A percentile compares a stretch with the other conserved stretches of the same genome.
These are phyloP conservation scores for Heteronetta atricapilla DNA, from an alignment of 2,113 vertebrate species.

Conservation along the genomic window DNA sequence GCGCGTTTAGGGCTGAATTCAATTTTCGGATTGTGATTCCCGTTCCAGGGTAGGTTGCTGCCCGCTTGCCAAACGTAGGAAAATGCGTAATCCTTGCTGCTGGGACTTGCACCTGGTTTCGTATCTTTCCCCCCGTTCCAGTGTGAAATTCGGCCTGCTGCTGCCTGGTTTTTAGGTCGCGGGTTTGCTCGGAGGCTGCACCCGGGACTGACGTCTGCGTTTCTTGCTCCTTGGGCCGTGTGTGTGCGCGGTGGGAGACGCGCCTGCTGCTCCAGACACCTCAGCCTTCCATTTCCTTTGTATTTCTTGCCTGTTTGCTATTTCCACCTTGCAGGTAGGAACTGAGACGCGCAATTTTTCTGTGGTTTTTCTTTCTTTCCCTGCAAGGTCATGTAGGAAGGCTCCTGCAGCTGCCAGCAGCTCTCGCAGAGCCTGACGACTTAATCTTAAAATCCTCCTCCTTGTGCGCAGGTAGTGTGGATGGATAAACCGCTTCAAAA, in stretches of 20 bases:
- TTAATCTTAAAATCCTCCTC: not conserved
- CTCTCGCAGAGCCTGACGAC: not conserved
- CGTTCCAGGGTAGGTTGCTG: not conserved
- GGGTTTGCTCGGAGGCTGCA: not conserved
- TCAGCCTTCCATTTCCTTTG: not conserved
- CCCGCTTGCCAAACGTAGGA: not conserved
- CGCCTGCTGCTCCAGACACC: not conserved
- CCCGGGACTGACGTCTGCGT: too few species aligned
- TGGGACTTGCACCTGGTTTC: not conserved
- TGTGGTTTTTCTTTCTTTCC: not conserved
- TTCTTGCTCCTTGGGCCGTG: not conserved
- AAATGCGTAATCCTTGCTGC: not conserved
- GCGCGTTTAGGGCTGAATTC: not conserved
- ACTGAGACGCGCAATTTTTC: not conserved
- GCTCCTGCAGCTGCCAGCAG: not conserved
- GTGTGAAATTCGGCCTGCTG: not conserved
- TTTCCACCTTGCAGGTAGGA: not conserved
- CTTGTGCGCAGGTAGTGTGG: not conserved
- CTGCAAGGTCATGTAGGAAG: not conserved
- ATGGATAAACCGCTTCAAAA: not conserved
- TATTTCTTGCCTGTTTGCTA: not conserved
- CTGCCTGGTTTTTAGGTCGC: not conserved
- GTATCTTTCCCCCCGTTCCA: not conserved
- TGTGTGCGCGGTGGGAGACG: not conserved
- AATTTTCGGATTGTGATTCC: not conserved